Evolutionary conservation across 2,113 vertebrate genomes (phyloP), one percentile per base, ranked within the genome.

Genomic region (Anhinga anhinga): DNA sequence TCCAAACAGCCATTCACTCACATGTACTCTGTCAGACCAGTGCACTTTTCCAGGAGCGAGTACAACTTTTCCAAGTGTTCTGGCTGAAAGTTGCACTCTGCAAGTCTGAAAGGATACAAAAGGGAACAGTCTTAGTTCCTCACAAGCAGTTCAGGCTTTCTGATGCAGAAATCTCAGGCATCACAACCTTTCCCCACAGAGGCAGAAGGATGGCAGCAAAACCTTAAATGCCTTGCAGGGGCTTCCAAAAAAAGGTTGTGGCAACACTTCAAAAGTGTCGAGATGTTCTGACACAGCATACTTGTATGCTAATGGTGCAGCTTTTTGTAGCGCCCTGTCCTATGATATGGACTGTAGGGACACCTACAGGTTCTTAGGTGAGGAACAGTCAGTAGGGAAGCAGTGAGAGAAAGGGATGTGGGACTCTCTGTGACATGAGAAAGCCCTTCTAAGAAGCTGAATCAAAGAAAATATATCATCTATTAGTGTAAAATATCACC

Each of bases 11-110:
- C 36, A 8, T 18, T 25, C 56, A 98, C 99, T 98, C 97, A 99
- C 99, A 49, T 97, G 84, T 99, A 95, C 70, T 98, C 98, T 0
- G 70, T 97, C 67, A 98, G 95, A 88, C 67, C 50, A 9, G 59
- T 82, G 96, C 98, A 98, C 53, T 63, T 86, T 27, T 80, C 97
- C 93, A 99, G 91, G 10, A 98, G 85, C 27, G 94, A 34, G 56
- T 96, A 97, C 88, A 99, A 93, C 83, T 84, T 98, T 72, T 86
- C 38, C 73, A 99, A 52, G 13, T 99, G 98, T 30, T 98, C 94
- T 13, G 36, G 50, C 42, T 91, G 53, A 72, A 99, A 98, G 81
- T 19, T 71, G 53, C 98, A 98, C 10, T 98, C 92, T 16, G 84
- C 92, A 36, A 99, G 78, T 26, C 99, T 99, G 92, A 55, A 91